Conservation (phyloP, 2,113 vertebrate genomes). For the Dolichotis patagonum region DNA sequence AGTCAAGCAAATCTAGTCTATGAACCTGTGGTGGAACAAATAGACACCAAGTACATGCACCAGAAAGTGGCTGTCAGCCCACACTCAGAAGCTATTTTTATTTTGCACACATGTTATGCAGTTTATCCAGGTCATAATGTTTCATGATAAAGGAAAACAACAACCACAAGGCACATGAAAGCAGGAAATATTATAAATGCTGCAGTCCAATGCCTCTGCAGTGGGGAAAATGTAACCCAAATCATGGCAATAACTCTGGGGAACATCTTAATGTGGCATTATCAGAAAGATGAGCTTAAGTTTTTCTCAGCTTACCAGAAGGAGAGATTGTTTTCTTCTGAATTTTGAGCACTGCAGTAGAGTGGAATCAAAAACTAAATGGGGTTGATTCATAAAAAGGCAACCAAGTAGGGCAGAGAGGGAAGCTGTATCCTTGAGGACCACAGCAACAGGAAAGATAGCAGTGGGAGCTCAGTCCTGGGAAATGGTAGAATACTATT, state of each 20-base stretch:
- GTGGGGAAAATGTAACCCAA: background rate
- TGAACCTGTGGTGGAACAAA: background rate
- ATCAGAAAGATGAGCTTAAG: background rate
- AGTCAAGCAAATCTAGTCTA: background rate
- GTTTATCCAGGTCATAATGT: background rate
- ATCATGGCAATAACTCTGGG: background rate
- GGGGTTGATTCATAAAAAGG: background rate
- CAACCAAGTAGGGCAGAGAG: background rate
- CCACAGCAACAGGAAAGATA: background rate
- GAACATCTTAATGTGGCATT: background rate
- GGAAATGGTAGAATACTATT: background rate
- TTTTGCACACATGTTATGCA: background rate
- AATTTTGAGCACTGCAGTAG: background rate
- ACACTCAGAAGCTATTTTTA: background rate
- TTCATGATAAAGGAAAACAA: conserved; percentile 20
- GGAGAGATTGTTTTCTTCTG: background rate
- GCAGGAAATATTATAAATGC: background rate
- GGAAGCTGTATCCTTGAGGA: background rate
- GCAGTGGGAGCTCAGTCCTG: rapidly evolving
- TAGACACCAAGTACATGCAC: background rate
- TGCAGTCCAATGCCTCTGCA: background rate
- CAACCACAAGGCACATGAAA: background rate
- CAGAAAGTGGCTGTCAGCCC: background rate
- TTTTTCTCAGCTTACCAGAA: background rate
- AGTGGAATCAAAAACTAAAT: background rate